These are phyloP conservation scores for Melanostoma scalare DNA, from an alignment of 2,888 invertebrate species.

Conservation along the genomic window DNA sequence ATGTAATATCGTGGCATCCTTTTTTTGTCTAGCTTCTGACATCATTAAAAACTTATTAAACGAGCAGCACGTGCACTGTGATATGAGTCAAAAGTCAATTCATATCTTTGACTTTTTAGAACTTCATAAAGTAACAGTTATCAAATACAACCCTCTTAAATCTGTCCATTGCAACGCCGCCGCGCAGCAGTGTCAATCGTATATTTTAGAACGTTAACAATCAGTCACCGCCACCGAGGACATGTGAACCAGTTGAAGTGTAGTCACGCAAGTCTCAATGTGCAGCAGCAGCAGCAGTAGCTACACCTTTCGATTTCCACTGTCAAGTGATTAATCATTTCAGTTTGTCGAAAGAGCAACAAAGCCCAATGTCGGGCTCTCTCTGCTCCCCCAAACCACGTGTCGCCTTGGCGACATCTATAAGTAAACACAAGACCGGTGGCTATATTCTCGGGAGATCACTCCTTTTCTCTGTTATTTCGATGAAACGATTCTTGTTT, in stretches of 20 bases:
- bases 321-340: conserved; percentile 70
- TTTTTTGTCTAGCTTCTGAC: conserved; percentile 3
- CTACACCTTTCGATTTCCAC: conserved; percentile 73
- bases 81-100: conserved; percentile 64
- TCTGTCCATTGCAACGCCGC: conserved; percentile 20
- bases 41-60: conserved; percentile 40
- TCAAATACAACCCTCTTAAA: conserved; percentile 57
- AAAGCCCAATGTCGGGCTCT: conserved; percentile 33
- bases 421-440: conserved; percentile 57
- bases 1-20: conserved; percentile 28
- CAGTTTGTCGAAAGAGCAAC: conserved; percentile 13
- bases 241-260: conserved; percentile 70
- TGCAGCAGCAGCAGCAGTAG: conserved; percentile 39
- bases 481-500: conserved; percentile 40
- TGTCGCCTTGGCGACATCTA: conserved; percentile 67
- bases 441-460: conserved; percentile 30
- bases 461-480: conserved; percentile 38
- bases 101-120: conserved; percentile 61
- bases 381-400: conserved; percentile 45
- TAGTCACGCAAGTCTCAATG: conserved; percentile 69
- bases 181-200: conserved; percentile 22
- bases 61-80: conserved; percentile 52
- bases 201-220: conserved; percentile 62
- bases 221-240: conserved; percentile 57
- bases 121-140: conserved; percentile 19